Percentiles rank a stretch among this genome's conserved stretches.
phyloP scores from a whole-genome alignment of 2,797 vertebrate genomes.

The Anabas testudineus region DNA sequence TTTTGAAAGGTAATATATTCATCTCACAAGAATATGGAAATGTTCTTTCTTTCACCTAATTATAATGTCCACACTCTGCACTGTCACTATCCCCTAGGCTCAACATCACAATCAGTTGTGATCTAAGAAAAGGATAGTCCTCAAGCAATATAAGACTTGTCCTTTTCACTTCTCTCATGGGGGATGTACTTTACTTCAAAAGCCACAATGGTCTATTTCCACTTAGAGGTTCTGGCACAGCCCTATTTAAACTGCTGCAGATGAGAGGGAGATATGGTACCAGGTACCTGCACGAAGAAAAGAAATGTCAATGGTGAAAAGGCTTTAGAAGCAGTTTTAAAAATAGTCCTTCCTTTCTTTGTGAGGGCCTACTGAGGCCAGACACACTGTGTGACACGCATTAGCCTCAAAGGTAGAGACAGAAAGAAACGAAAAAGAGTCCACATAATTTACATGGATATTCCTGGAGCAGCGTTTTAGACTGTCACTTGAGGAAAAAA shows the following conservation, averaged over 20 bases:
- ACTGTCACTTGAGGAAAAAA: slow-evolving; percentile 13
- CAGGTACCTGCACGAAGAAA: slow-evolving; percentile 37
- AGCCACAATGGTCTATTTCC: slow-evolving; percentile 37
- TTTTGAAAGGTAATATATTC: slow-evolving; percentile 7
- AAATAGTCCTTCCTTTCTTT: slow-evolving; percentile 56
- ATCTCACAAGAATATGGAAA: slow-evolving; percentile 29
- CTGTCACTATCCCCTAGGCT: slow-evolving; percentile 17
- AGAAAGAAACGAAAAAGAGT: slow-evolving; percentile 7
- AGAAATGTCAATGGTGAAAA: slow-evolving; percentile 63
- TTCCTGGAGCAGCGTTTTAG: not conserved
- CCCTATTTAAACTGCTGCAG: slow-evolving; percentile 31
- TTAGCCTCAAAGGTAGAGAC: slow-evolving; percentile 42
- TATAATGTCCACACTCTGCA: not conserved
- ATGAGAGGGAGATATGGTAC: slow-evolving; percentile 26
- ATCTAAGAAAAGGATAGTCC: slow-evolving; percentile 21
- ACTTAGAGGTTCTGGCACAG: slow-evolving; percentile 28
- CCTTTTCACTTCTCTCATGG: slow-evolving; percentile 28
- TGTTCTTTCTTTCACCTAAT: slow-evolving; percentile 11
- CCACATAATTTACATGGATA: slow-evolving; percentile 27
- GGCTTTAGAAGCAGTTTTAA: slow-evolving; percentile 50
- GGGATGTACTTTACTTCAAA: slow-evolving; percentile 42
- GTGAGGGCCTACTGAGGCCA: slow-evolving; percentile 26
- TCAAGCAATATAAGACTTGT: slow-evolving; percentile 12
- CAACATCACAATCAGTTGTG: slow-evolving; percentile 16
- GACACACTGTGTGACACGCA: slow-evolving; percentile 42